Conservation (phyloP, 2,113 vertebrate species). For the Cyanoderma ruficeps region DNA sequence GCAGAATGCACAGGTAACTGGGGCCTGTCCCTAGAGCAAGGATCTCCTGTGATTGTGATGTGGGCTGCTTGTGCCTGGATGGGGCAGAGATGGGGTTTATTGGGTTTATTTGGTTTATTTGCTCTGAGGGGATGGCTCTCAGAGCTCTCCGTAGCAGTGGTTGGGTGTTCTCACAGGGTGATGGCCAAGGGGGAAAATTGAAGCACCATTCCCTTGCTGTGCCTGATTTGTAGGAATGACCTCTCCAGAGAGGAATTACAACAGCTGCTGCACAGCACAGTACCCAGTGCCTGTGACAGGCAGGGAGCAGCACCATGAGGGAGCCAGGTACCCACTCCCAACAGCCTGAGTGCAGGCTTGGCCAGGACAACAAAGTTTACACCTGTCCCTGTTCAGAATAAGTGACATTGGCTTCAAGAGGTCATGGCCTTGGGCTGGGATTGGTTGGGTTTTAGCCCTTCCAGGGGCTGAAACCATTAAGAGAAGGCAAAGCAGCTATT, state of each 20-base stretch:
- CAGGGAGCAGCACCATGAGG: background rate
- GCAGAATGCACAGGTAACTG: slow-evolving; percentile 82
- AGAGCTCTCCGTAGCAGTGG: background rate
- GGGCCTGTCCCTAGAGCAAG: background rate
- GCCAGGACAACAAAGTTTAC: background rate
- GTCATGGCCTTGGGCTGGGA: background rate
- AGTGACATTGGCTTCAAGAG: background rate
- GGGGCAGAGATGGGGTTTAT: background rate
- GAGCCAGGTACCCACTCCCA: background rate
- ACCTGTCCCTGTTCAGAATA: background rate
- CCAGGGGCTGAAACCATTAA: background rate
- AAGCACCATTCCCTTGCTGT: background rate
- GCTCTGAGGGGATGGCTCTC: background rate
- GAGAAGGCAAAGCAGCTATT: background rate
- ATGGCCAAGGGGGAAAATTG: background rate
- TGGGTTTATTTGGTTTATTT: background rate
- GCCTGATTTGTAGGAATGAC: slow-evolving; percentile 34
- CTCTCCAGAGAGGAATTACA: slow-evolving; percentile 40
- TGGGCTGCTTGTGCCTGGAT: background rate
- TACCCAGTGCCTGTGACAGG: background rate
- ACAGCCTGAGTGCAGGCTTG: background rate
- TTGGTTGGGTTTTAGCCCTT: background rate
- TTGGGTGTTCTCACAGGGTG: background rate
- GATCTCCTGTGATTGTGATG: background rate
- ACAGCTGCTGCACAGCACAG: slow-evolving; percentile 3